Percentiles rank a stretch among this genome's conserved stretches.
Conservation (phyloP, 2,797 vertebrate genomes). For the Protosalanx chinensis region DNA sequence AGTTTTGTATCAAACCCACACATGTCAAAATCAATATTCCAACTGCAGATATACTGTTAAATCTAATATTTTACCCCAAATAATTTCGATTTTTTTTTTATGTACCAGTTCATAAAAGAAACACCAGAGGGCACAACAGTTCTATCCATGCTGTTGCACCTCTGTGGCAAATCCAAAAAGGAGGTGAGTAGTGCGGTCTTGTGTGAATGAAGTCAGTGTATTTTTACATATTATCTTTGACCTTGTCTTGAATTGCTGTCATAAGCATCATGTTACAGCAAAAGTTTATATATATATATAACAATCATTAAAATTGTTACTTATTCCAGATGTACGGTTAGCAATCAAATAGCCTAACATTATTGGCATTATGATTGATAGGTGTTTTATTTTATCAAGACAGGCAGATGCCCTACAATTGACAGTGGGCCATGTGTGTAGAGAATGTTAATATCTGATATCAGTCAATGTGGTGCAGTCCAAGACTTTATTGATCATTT, state of each 20-base stretch:
- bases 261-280: too few species aligned
- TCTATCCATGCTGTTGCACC: conserved; percentile 13
- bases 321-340: background rate
- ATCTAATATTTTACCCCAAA: too few species aligned
- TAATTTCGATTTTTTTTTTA: background rate
- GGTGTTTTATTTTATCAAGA: conserved; percentile 40
- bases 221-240: background rate
- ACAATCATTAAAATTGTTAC: too few species aligned
- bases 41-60: too few species aligned
- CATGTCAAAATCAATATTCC: too few species aligned
- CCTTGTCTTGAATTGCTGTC: too few species aligned
- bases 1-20: too few species aligned
- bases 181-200: background rate
- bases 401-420: conserved; percentile 26
- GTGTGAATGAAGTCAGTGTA: background rate
- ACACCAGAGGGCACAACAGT: conserved; percentile 56
- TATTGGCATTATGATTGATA: conserved; percentile 44
- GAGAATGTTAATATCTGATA: conserved; percentile 38
- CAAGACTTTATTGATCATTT: conserved; percentile 41
- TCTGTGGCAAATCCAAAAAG: background rate
- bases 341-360: conserved; percentile 31
- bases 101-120: background rate
- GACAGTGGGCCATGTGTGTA: conserved; percentile 21
- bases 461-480: conserved; percentile 28
- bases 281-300: too few species aligned